These are phyloP conservation scores for Rhimphoctona megacephalus DNA, from an alignment of 2,888 invertebrate genomes.

Conservation along the genomic window DNA sequence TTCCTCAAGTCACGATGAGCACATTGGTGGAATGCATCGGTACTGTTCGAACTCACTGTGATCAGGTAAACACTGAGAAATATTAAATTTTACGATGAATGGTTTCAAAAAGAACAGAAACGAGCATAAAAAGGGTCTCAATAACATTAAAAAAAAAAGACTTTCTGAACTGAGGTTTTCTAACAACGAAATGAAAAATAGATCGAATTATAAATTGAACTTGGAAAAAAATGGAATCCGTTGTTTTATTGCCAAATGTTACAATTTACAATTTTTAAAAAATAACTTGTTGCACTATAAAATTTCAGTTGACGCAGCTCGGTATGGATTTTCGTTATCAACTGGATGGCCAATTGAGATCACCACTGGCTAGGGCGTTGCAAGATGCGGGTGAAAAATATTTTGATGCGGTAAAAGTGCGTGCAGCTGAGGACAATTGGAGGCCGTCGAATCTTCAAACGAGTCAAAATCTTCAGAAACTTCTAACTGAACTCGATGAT, in stretches of 20 bases:
- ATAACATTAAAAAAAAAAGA: too few species aligned
- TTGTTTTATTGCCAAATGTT: neutral
- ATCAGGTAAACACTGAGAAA: slow-evolving; percentile 85
- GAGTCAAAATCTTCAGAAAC: slow-evolving; percentile 82
- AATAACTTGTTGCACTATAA: neutral
- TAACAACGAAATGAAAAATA: neutral
- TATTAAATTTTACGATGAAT: slow-evolving; percentile 65
- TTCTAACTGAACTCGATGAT: slow-evolving; percentile 80
- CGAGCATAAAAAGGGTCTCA: neutral
- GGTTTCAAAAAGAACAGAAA: neutral
- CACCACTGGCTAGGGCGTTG: slow-evolving; percentile 91
- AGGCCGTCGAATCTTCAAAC: slow-evolving; percentile 92
- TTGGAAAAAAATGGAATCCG: neutral
- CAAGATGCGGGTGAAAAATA: slow-evolving; percentile 93
- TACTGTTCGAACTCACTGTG: slow-evolving; percentile 91
- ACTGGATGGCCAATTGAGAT: slow-evolving; percentile 93
- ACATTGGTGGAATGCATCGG: slow-evolving; percentile 94
- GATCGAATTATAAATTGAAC: neutral
- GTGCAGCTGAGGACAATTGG: slow-evolving; percentile 94
- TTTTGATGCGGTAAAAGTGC: slow-evolving; percentile 92
- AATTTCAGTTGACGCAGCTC: slow-evolving; percentile 86
- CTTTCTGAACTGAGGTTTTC: too few species aligned
- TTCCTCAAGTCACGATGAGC: slow-evolving; percentile 94
- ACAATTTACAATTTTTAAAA: neutral
- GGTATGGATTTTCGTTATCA: slow-evolving; percentile 97